Evolutionary conservation across 2,113 vertebrate species (phyloP).

Genomic region (Oryzias curvinotus): DNA sequence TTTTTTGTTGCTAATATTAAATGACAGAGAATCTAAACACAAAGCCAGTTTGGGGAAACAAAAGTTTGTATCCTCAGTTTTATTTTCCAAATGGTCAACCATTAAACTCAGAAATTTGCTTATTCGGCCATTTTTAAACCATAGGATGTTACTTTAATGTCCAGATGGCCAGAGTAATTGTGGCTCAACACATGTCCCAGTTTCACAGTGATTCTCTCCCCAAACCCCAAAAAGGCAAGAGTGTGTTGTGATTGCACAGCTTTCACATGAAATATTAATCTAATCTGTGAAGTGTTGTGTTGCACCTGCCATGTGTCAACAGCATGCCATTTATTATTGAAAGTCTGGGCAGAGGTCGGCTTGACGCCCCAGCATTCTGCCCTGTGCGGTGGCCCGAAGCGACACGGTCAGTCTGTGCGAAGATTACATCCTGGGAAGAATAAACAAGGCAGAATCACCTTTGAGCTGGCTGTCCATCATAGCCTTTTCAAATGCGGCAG

Average conservation of each 20-base stretch:
- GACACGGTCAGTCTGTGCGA: slow-evolving; percentile 50
- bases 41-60: background rate
- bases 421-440: slow-evolving; percentile 44
- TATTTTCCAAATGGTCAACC: slow-evolving; percentile 11
- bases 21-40: slow-evolving; percentile 23
- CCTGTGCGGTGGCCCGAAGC: slow-evolving; percentile 47
- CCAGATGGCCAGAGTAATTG: slow-evolving; percentile 71
- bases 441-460: slow-evolving; percentile 17
- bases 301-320: slow-evolving; percentile 75
- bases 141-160: slow-evolving; percentile 49
- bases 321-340: slow-evolving; percentile 76
- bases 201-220: slow-evolving; percentile 62
- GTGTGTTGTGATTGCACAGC: slow-evolving; percentile 74
- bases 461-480: slow-evolving; percentile 16
- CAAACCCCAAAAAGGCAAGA: slow-evolving; percentile 70
- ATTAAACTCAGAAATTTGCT: slow-evolving; percentile 33
- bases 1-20: slow-evolving; percentile 34
- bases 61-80: background rate
- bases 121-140: slow-evolving; percentile 46
- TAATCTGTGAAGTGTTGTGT: slow-evolving; percentile 76
- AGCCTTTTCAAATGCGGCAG: background rate
- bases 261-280: slow-evolving; percentile 80
- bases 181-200: slow-evolving; percentile 70
- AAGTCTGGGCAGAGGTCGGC: slow-evolving; percentile 60
- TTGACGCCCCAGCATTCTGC: slow-evolving; percentile 43